These are phyloP conservation scores for Andrena marginata DNA, from an alignment of 2,888 invertebrate species.

Conservation along the genomic window DNA sequence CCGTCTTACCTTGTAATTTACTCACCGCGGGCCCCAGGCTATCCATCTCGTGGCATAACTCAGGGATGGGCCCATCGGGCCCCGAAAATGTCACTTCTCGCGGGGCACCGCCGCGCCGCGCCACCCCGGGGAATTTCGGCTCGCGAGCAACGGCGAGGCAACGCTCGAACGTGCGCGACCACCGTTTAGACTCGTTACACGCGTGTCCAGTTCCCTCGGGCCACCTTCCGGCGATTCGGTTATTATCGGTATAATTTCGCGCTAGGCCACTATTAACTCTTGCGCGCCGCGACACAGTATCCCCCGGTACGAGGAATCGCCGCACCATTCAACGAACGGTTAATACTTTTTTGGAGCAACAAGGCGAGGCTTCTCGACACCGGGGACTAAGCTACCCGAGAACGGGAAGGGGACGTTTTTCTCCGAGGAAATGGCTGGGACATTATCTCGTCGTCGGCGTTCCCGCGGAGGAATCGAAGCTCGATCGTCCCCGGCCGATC, in stretches of 20 bases:
- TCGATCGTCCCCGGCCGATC: constrained; percentile 25
- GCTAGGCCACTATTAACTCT: background rate
- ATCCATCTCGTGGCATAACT: constrained; percentile 82
- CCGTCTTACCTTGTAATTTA: constrained; percentile 84
- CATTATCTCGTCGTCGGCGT: constrained; percentile 13
- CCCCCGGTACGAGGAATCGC: background rate
- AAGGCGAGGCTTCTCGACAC: background rate
- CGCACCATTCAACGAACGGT: background rate
- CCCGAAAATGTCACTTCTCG: constrained; percentile 76
- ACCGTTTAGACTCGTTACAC: background rate
- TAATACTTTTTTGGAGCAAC: background rate
- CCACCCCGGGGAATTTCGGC: constrained; percentile 34
- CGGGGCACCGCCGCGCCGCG: constrained; percentile 46
- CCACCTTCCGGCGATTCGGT: constrained; percentile 2
- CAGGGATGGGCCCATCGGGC: constrained; percentile 78
- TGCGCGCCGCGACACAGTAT: background rate
- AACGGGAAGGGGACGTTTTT: background rate
- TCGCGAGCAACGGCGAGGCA: background rate
- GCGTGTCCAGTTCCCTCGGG: background rate
- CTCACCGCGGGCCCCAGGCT: constrained; percentile 83
- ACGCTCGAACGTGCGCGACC: background rate
- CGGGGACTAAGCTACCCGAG: background rate
- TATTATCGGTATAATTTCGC: constrained; percentile 3
- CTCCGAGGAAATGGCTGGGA: background rate
- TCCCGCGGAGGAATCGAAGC: constrained; percentile 8